A percentile compares a stretch with the other conserved stretches of the same genome.
phyloP scores from a whole-genome alignment of 1,140 invertebrate genomes.

The Pseudoatta argentina region DNA sequence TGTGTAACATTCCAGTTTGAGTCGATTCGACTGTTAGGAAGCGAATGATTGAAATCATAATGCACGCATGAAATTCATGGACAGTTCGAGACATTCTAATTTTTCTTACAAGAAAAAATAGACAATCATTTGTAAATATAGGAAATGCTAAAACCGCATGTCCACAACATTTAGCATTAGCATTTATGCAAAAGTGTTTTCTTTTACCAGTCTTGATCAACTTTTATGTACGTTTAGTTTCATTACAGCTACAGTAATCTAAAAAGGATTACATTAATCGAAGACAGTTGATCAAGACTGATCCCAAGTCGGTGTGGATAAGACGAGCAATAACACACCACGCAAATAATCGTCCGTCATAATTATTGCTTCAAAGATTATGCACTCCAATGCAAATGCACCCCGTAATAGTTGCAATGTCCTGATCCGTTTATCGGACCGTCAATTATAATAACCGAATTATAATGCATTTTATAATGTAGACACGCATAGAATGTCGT shows the following conservation, averaged over 20 bases:
- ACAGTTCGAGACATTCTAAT: background rate
- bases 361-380: slow-evolving; percentile 70
- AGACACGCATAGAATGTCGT: background rate
- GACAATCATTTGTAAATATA: background rate
- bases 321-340: slow-evolving; percentile 3
- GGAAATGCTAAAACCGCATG: slow-evolving; percentile 2
- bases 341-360: slow-evolving; percentile 23
- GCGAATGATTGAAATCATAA: slow-evolving; percentile 25
- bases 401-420: background rate
- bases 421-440: background rate
- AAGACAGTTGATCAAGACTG: background rate
- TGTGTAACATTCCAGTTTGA: background rate
- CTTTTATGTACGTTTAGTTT: background rate
- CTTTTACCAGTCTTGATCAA: slow-evolving; percentile 5
- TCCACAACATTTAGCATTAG: slow-evolving; percentile 22
- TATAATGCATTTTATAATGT: background rate
- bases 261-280: background rate
- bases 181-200: background rate
- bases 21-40: slow-evolving; percentile 8
- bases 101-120: background rate
- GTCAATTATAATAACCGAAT: background rate
- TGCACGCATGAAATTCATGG: too few species aligned
- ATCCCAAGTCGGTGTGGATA: background rate
- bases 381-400: background rate
- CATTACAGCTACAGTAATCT: background rate